Evolutionary conservation across 2,113 vertebrate genomes (phyloP).

Genomic region (Smithornis capensis): DNA sequence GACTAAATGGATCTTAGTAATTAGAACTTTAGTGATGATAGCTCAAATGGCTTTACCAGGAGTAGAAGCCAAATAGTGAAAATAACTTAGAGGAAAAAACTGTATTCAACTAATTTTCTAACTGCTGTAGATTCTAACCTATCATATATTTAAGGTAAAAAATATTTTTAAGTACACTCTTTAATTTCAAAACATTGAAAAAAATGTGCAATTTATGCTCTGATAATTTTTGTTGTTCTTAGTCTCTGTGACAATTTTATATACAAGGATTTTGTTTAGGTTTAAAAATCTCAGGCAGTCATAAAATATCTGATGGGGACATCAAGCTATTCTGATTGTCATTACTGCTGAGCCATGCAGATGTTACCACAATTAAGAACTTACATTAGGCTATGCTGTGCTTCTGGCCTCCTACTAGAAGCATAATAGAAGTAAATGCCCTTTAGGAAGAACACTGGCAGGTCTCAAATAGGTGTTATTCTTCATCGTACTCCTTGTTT

Average conservation of each 20-base stretch:
- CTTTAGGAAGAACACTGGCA: neutral
- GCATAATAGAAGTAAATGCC: fast-evolving
- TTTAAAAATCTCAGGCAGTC: neutral
- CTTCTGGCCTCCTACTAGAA: neutral
- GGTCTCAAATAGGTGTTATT: neutral
- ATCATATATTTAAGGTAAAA: neutral
- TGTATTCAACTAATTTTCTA: neutral
- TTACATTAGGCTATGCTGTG: neutral
- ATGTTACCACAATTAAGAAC: neutral
- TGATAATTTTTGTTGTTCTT: neutral
- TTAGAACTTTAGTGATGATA: neutral
- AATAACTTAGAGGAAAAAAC: neutral
- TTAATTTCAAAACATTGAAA: neutral
- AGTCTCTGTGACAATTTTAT: neutral
- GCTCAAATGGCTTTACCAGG: neutral
- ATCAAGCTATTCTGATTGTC: neutral
- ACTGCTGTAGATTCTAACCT: neutral
- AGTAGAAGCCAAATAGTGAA: neutral
- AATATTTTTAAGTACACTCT: neutral
- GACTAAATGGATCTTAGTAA: neutral
- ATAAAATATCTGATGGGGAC: neutral
- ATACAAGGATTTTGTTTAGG: neutral
- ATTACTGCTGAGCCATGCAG: neutral
- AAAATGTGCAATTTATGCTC: fast-evolving
- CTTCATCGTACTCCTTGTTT: neutral